Conservation (phyloP, 2,113 vertebrate genomes). For the Crotophaga sulcirostris region DNA sequence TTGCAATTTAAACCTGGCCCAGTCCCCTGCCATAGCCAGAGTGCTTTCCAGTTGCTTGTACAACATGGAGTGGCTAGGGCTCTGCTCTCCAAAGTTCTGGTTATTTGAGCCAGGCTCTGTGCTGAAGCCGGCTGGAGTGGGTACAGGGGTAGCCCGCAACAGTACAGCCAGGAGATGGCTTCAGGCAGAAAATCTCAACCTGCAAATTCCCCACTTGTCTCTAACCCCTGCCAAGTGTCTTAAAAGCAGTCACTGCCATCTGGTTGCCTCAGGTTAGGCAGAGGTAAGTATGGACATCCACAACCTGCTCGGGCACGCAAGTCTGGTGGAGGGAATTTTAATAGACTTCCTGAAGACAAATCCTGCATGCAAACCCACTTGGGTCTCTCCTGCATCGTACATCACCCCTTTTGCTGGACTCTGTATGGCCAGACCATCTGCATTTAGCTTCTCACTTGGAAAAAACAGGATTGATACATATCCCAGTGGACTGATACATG, state of each 20-base stretch:
- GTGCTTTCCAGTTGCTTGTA: not conserved
- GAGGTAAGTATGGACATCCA: not conserved
- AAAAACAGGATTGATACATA: not conserved
- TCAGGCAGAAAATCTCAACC: not conserved
- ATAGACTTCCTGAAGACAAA: not conserved
- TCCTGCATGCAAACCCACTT: not conserved
- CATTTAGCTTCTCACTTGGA: not conserved
- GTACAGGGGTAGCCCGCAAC: not conserved
- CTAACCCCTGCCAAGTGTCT: not conserved
- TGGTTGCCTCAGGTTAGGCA: not conserved
- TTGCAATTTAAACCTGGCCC: not conserved
- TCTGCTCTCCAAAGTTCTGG: not conserved
- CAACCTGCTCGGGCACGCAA: not conserved
- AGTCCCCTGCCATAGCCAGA: not conserved
- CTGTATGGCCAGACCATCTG: not conserved
- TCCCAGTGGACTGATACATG: rapidly evolving
- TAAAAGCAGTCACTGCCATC: not conserved
- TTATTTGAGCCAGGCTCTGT: not conserved
- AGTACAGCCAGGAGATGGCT: not conserved
- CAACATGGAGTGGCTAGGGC: rapidly evolving
- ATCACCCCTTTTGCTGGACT: rapidly evolving
- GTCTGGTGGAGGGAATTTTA: not conserved
- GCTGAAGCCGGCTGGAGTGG: not conserved
- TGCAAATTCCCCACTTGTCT: not conserved
- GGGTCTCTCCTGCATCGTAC: rapidly evolving